A percentile compares a stretch with the other conserved stretches of the same genome.
These are phyloP conservation scores for Lottia scabra DNA, from an alignment of 2,888 invertebrate genomes.

Conservation along the genomic window DNA sequence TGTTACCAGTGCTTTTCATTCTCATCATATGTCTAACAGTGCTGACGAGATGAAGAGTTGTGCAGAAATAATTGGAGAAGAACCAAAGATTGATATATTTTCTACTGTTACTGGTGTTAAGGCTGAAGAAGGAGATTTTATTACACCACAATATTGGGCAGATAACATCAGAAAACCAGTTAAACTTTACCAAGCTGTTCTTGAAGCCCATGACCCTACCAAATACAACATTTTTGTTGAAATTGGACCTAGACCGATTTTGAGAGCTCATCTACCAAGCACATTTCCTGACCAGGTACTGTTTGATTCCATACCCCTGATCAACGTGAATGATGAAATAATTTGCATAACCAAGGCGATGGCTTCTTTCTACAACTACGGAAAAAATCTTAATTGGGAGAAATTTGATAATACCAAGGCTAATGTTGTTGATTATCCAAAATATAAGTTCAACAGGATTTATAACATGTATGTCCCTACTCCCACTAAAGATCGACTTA, in stretches of 20 bases:
- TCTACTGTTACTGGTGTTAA: conserved; percentile 20
- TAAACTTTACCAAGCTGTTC: conserved; percentile 18
- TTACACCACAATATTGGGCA: conserved; percentile 25
- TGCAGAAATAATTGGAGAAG: background rate
- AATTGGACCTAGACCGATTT: conserved; percentile 27
- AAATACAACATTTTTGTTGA: conserved; percentile 22
- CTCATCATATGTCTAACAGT: conserved; percentile 22
- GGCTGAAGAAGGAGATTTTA: background rate
- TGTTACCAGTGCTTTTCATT: conserved; percentile 29
- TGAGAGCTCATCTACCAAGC: conserved; percentile 22
- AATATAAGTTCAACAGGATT: conserved; percentile 17
- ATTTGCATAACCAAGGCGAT: background rate
- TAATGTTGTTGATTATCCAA: background rate
- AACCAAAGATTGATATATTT: conserved; percentile 4
- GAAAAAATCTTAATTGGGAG: background rate
- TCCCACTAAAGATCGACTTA: background rate
- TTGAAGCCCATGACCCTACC: background rate
- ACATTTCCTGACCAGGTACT: background rate
- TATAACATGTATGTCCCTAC: conserved; percentile 9
- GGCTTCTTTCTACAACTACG: background rate
- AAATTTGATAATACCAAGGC: no score
- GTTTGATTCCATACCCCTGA: background rate
- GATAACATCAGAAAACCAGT: conserved; percentile 24
- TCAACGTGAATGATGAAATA: background rate
- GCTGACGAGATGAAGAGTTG: conserved; percentile 3